Conservation (phyloP, 2,113 vertebrate genomes). For the Carlito syrichta region DNA sequence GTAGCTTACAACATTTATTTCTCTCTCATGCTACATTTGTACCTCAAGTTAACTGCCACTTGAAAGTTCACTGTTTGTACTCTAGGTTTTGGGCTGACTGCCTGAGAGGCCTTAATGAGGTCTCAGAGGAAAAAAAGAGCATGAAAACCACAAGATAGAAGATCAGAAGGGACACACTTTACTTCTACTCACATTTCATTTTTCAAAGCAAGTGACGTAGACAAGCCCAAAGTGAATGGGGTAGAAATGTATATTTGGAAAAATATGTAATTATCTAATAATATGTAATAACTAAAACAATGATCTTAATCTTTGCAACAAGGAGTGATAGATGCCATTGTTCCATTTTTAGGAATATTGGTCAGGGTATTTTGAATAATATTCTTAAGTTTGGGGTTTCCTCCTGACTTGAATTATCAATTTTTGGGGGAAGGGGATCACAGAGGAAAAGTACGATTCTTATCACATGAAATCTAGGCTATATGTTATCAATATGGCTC, state of each 20-base stretch:
- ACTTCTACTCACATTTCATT: neutral
- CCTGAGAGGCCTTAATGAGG: neutral
- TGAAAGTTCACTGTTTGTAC: neutral
- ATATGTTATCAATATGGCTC: neutral
- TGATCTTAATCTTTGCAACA: neutral
- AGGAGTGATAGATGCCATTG: neutral
- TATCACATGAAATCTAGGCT: neutral
- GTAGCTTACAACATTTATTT: neutral
- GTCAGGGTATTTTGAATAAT: neutral
- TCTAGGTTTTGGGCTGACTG: neutral
- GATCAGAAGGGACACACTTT: neutral
- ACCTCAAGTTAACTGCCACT: neutral
- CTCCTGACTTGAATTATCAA: neutral
- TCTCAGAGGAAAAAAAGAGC: neutral
- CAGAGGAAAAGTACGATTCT: neutral
- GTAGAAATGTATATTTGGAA: neutral
- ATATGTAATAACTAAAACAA: neutral
- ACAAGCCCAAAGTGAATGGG: neutral
- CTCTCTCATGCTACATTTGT: neutral
- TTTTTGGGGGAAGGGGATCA: neutral
- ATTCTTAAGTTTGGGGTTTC: neutral
- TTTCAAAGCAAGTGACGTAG: neutral
- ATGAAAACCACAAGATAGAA: neutral
- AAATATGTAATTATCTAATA: neutral
- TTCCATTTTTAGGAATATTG: neutral